Evolutionary conservation across 2,113 vertebrate genomes (phyloP), one percentile per base, ranked within the genome.

Genomic region (Myotis davidii): DNA sequence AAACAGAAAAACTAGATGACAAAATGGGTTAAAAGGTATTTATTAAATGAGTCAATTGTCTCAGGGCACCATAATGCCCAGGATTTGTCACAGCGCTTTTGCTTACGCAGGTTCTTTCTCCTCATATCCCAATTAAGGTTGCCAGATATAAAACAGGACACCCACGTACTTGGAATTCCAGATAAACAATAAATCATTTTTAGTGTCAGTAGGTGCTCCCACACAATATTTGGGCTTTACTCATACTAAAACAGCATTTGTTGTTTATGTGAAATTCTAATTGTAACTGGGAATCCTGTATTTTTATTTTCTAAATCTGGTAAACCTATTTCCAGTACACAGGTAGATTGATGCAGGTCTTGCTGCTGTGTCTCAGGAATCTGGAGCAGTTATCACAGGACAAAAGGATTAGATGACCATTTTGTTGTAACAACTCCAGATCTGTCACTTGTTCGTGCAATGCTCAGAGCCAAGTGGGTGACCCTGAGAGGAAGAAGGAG

Each of bases 221-320:
- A 88, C 13, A 56, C 27, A 72, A 72, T 87, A 85, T 81, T 81
- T 92, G n/a, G 11, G 20, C 90, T 85, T 84, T 73, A 88, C 8
- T 61, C 61, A 85, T 29, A 86, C 17, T 83, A 67, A 45, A 89
- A 82, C 52, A 88, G 67, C 17, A 52, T 45, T 39, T 74, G 50
- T 25, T 73, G 25, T 27, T 90, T 61, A 78, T 69, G 21, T 91
- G 34, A 91, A 92, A 78, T 92, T 85, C 39, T 52, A 78, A 54
- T 86, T 25, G 16, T 88, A 79, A 56, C 48, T 64, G n/a, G 29
- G 3, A n/a, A 86, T 64, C 27, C 56, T 61, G 23, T 82, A 81
- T 20, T 81, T 90, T 67, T 73, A 85, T 69, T 89, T 48, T 42
- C 54, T 89, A 79, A 79, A 54, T 79, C 54, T 70, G 42, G 32